Evolutionary conservation across 2,888 invertebrate genomes (phyloP), one percentile per base, ranked within the genome.

Genomic region (Trachelus tabidus): DNA sequence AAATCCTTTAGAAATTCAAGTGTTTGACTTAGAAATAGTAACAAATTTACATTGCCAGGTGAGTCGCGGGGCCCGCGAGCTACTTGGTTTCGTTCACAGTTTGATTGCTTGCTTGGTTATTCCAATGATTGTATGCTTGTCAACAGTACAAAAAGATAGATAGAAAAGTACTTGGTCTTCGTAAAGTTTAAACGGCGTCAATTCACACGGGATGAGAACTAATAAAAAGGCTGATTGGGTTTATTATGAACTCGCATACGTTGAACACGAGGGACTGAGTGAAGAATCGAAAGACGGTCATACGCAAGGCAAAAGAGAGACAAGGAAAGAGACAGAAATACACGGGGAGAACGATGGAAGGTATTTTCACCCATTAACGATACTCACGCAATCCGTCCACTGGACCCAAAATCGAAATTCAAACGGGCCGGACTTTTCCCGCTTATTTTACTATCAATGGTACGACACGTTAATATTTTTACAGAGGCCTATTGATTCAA

Each of bases 11-110:
- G 83, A 83, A 81, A 80, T 80, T 83, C 81, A 80, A 85, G 83
- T 84, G 83, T 85, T 84, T 85, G 84, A 80, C 77, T 82, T 83
- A 81, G 83, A 84, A 85, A 85, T 83, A 81, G 85, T 85, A 84
- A 85, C 84, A 83, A 85, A 84, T 85, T 85, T 84, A 85, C 83
- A 84, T 82, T 85, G 81, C 79, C 81, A 77, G 81, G 78, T 81
- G 78, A 30, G 37, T 33, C 71, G 31, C 71, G 71, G 31, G 33
- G 12, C 71, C 34, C 71, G 34, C 71, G 71, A 71, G 34, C 71
- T 71, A n/a, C 56, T 56, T 56, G 56, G 56, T 56, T 56, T 56
- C 56, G 56, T 56, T 56, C 56, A 15, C 23, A 23, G 56, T 15
- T 56, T 56, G 56, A 56, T 56, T 56, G 56, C 56, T 56, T 56